Evolutionary conservation across 2,888 invertebrate species (phyloP).

Genomic region (Cantharis lateralis): DNA sequence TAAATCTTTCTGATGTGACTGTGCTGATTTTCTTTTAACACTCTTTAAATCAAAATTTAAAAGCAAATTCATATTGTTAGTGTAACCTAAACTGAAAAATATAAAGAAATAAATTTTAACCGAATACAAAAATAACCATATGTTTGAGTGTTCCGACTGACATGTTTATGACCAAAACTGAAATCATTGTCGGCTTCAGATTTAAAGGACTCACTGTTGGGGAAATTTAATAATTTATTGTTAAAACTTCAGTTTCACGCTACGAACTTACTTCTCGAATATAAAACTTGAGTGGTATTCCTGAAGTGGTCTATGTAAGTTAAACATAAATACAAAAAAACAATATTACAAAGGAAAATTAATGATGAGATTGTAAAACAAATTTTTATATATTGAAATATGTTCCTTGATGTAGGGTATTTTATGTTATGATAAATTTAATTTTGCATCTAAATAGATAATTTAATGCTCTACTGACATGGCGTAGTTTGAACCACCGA

Average conservation of each 20-base stretch:
- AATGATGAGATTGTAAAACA: too few relatives aligned
- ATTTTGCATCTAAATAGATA: neutral
- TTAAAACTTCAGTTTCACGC: slow-evolving; percentile 1
- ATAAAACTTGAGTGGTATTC: neutral
- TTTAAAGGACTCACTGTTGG: slow-evolving; percentile 16
- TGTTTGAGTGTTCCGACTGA: slow-evolving; percentile 12
- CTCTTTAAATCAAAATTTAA: neutral
- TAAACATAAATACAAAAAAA: neutral
- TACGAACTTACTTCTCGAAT: neutral
- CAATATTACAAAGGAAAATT: neutral
- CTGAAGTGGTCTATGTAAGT: neutral
- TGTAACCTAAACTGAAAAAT: neutral
- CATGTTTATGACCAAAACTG: slow-evolving; percentile 19
- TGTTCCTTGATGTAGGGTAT: neutral
- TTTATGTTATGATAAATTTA: neutral
- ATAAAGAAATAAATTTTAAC: slow-evolving; percentile 2
- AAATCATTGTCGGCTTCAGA: slow-evolving; percentile 15
- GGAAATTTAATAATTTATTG: slow-evolving; percentile 18
- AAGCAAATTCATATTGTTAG: neutral
- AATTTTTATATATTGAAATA: neutral
- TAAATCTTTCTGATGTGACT: neutral
- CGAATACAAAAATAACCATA: slow-evolving; percentile 10
- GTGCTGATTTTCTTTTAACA: neutral
- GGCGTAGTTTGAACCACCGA: neutral
- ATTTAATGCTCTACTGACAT: neutral